These are phyloP conservation scores for Acanthacorydalis orientalis DNA, from an alignment of 2,888 invertebrate species.

Conservation along the genomic window DNA sequence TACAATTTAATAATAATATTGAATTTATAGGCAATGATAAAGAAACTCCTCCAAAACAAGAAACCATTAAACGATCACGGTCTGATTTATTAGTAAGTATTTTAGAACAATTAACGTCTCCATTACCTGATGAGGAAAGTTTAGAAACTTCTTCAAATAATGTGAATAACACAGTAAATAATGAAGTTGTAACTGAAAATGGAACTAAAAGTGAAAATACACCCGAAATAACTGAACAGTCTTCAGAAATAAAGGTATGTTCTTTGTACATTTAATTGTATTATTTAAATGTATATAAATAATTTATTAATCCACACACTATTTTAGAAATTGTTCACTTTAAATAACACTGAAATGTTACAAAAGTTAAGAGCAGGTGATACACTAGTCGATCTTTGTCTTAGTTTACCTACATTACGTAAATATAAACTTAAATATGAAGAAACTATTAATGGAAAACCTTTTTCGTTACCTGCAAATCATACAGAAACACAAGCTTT, in stretches of 20 bases:
- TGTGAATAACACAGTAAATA: conserved; percentile 27
- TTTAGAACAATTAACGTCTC: conserved; percentile 54
- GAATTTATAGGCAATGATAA: conserved; percentile 28
- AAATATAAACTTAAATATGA: conserved; percentile 43
- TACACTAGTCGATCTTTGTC: conserved; percentile 64
- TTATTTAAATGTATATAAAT: neutral
- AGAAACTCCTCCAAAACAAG: conserved; percentile 29
- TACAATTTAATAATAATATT: neutral
- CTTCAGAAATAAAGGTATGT: conserved; percentile 29
- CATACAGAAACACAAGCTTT: conserved; percentile 58
- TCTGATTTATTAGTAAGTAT: conserved; percentile 55
- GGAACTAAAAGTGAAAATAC: conserved; percentile 26
- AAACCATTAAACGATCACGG: conserved; percentile 39
- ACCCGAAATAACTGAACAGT: conserved; percentile 27
- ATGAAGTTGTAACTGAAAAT: conserved; percentile 27
- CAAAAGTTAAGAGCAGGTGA: conserved; percentile 71
- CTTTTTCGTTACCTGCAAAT: conserved; percentile 45
- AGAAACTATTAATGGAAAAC: conserved; percentile 47
- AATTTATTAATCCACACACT: conserved; percentile 7
- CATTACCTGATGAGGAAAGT: conserved; percentile 37
- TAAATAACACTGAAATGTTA: conserved; percentile 60
- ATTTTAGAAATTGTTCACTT: conserved; percentile 56
- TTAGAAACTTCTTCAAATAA: conserved; percentile 14
- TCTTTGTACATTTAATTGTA: neutral
- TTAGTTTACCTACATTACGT: conserved; percentile 51